Evolutionary conservation across 2,113 vertebrate species (phyloP), one percentile per base, ranked within the genome.

Genomic region (Hypomesus transpacificus): DNA sequence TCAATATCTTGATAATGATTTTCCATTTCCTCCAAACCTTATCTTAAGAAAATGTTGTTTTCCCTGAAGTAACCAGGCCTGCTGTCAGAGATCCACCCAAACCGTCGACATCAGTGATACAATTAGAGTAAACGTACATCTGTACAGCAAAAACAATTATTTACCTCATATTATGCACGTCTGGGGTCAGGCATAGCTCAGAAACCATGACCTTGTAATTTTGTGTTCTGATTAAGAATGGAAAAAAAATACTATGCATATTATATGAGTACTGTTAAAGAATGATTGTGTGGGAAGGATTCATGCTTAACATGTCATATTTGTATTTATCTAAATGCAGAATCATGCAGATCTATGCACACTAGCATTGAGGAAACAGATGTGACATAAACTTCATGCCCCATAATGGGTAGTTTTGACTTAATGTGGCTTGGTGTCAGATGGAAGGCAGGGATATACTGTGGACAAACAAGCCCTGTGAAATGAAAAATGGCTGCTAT

Each of bases 1-100:
- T 69, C n/a, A 50, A 39, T 58, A 73, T 70, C 76, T 70, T 58
- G 80, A 81, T 90, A 84, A 88, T 82, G 78, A 85, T 88, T 83
- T 82, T 80, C 73, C 66, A 75, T 84, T 80, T 86, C 80, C 83
- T 63, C 75, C 69, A 71, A 59, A 75, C 64, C 79, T 87, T 89
- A 89, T 90, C 87, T 85, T 72, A 51, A 53, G 39, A 21, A 70
- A 75, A 69, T 78, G 58, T 74, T 63, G 51, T 69, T 81, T 80
- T 60, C 46, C 57, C 46, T 63, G 4, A 76, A 80, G 76, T 82
- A 78, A 74, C 75, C 78, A 75, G 71, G 53, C 56, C 70, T 84
- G 75, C 80, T 82, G 81, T 81, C 85, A 76, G 71, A 70, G 79
- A 74, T 75, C 69, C 68, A 58, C 70, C 71, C 59, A 57, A 70